Evolutionary conservation across 2,888 invertebrate genomes (phyloP), one percentile per base, ranked within the genome.

Genomic region (Euphydryas editha): DNA sequence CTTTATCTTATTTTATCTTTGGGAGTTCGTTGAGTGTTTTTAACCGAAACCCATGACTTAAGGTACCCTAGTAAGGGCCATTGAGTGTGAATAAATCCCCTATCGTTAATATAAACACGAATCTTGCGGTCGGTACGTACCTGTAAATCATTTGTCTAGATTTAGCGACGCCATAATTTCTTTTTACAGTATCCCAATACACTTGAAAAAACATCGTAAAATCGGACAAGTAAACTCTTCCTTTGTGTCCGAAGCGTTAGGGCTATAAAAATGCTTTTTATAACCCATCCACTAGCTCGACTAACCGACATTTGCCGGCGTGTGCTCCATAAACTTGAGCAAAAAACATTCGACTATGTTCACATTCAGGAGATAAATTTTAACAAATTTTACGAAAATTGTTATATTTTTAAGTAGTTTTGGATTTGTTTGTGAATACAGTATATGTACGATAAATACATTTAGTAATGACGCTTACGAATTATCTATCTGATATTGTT

Each of bases 241-340:
- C 62, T 62, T 68, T 65, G 65, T 65, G 61, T 58, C 57, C 59
- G 61, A 39, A 54, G 42, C 55, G 46, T 44, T 42, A 21, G 24
- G 20, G 59, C 21, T 54, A 49, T 68, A 68, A 66, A 69, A 69
- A 36, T 54, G 58, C 44, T 56, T 69, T 69, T 69, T 69, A 69
- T 66, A 51, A 54, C 60, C 54, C 59, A 39, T 24, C 49, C 42
- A 51, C 57, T 46, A 18, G 60, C 54, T 37, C n/a, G 56, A 46
- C 69, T 62, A 60, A 57, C 57, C 60, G 57, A 21, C 59, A 60
- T 63, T 63, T 44, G 37, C 37, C 37, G 39, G 17, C 24, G 39
- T 60, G 21, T 36, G 58, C 44, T 24, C 30, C 30, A 60, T 60
- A 63, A 64, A 60, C 20, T 46, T 46, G 24, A 21, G 21, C 59